Evolutionary conservation across 2,888 invertebrate species (phyloP).

Genomic region (Rhabditoides inermis): DNA sequence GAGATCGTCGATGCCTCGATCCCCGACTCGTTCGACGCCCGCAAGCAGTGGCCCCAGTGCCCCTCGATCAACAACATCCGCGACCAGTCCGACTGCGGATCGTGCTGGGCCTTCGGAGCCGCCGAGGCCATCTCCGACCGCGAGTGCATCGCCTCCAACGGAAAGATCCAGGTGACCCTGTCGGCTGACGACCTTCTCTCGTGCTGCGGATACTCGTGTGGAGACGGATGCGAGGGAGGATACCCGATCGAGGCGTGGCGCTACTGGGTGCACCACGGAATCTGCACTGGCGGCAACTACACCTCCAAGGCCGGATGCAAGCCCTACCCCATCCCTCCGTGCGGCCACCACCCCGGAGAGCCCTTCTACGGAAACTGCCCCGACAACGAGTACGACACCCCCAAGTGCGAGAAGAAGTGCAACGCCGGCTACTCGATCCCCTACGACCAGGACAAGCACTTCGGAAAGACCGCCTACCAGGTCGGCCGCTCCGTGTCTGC

Average conservation of each 20-base stretch:
- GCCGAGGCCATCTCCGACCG: conserved; percentile 57
- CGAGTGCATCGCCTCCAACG: conserved; percentile 54
- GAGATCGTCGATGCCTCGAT: conserved; percentile 20
- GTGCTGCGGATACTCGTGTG: conserved; percentile 54
- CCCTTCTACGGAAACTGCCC: conserved; percentile 50
- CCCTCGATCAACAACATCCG: conserved; percentile 59
- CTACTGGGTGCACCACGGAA: conserved; percentile 71
- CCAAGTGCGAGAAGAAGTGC: conserved; percentile 67
- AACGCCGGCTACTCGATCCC: conserved; percentile 62
- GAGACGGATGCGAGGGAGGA: conserved; percentile 68
- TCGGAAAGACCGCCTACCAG: conserved; percentile 58
- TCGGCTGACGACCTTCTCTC: conserved; percentile 55
- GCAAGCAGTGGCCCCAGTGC: conserved; percentile 29
- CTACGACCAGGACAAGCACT: conserved; percentile 70
- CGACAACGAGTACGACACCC: conserved; percentile 62
- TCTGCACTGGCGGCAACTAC: conserved; percentile 72
- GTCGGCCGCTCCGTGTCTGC: conserved; percentile 62
- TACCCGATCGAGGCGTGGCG: conserved; percentile 74
- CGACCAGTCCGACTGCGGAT: conserved; percentile 81
- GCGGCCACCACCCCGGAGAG: conserved; percentile 81
- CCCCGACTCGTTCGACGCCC: conserved; percentile 30
- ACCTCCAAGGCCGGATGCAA: conserved; percentile 64
- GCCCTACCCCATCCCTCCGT: conserved; percentile 75
- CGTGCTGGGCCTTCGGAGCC: conserved; percentile 68
- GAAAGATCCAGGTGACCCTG: conserved; percentile 49